Conservation (phyloP, 2,888 invertebrate genomes). For the Myopa testacea region DNA sequence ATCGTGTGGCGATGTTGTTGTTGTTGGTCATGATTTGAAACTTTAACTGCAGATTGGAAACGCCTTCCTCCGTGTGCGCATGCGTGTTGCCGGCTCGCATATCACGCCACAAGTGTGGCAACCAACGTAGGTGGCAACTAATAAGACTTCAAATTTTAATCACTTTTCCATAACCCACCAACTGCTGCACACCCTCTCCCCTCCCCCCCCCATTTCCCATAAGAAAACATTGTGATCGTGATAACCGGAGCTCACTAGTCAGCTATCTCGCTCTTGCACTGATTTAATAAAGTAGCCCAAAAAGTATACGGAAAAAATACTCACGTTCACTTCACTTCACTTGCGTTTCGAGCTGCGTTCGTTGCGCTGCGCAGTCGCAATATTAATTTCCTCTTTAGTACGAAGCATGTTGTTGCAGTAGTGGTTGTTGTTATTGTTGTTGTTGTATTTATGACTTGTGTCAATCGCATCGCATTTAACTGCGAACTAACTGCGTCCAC, state of each 20-base stretch:
- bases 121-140: slow-evolving; percentile 57
- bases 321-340: slow-evolving; percentile 16
- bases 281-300: not conserved
- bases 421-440: slow-evolving; percentile 5
- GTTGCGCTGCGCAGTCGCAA: slow-evolving; percentile 18
- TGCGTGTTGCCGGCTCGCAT: slow-evolving; percentile 34
- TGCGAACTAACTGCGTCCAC: slow-evolving; percentile 9
- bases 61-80: slow-evolving; percentile 15
- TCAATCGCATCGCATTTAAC: slow-evolving; percentile 33
- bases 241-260: too few species aligned
- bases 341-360: slow-evolving; percentile 22
- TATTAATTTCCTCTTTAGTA: slow-evolving; percentile 34
- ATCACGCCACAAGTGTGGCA: slow-evolving; percentile 33
- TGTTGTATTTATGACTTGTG: slow-evolving; percentile 37
- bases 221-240: not conserved
- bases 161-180: slow-evolving; percentile 45
- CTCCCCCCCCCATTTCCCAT: not conserved
- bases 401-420: slow-evolving; percentile 19
- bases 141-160: slow-evolving; percentile 49
- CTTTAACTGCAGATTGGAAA: slow-evolving; percentile 1
- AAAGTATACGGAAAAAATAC: not conserved
- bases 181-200: not conserved
- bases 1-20: not conserved
- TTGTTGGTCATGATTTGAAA: not conserved
- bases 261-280: not conserved